Base-by-base conservation (phyloP, 2,797 vertebrate genomes). In the Sitta carolinensis region DNA sequence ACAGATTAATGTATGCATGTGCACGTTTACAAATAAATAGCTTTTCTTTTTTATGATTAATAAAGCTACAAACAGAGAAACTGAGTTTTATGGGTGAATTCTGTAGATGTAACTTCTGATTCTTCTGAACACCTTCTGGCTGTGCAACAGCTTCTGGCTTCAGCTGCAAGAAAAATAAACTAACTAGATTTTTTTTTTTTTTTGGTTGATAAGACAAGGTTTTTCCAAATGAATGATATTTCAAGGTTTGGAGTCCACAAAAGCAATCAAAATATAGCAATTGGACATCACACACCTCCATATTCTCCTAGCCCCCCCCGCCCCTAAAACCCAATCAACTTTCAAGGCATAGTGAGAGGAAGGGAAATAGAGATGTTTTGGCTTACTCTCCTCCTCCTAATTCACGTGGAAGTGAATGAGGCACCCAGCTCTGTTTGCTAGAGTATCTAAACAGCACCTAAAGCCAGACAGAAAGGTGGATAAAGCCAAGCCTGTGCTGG, bases 1-100 rank as follows among this genome's bases (percentile, higher is more conserved):
- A 82, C 15, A 15, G 8, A 10, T 4, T 32, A 19, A 18, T 5
- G 1, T 11, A 14, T 30, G 27, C 5, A 4, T 3, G 0, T 21
- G 1, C 11, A 15, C 11, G 11, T 9, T 19, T 6, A 14, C 11
- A 63, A 43, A 50, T 21, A 16, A 1, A 29, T 3, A 15, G 36
- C 36, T 36, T 36, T 36, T 36, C 7, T 8, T 30, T 78, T 72
- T 13, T 12, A 68, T 50, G 7, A 32, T 23, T 52, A 69, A 69
- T 29, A 36, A 75, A 87, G 22, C 29, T 84, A 89, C 15, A 57
- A 12, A 74, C 12, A 25, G 2, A 59, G 25, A n/a, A 82, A 50
- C 9, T 17, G 40, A 54, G 26, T 34, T 82, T 63, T 32, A 55
- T 6, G 63, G n/a, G 16, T 77, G 19, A 78, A 81, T 59, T 72